Conservation (phyloP, 2,797 vertebrate genomes). For the Helarctos malayanus region DNA sequence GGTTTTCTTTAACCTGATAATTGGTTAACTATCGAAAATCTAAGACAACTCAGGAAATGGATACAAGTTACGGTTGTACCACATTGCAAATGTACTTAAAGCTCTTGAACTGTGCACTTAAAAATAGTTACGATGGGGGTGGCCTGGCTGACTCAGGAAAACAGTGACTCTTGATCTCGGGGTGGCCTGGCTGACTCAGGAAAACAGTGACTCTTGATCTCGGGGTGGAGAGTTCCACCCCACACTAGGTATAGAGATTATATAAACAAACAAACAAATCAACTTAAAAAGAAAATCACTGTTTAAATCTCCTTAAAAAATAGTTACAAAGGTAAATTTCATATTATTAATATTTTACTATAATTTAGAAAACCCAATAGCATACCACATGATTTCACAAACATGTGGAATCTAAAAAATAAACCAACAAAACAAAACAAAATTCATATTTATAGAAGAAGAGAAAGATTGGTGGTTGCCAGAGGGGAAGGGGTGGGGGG, state of each 20-base stretch:
- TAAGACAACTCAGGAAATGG: background rate
- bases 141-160: background rate
- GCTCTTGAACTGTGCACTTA: background rate
- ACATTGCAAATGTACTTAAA: background rate
- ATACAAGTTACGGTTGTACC: background rate
- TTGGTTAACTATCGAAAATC: background rate
- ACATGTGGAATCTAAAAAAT: background rate
- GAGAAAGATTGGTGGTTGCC: background rate
- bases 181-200: background rate
- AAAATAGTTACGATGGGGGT: background rate
- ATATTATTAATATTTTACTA: slow-evolving; percentile 42
- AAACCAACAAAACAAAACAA: background rate
- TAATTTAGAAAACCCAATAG: background rate
- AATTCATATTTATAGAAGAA: background rate
- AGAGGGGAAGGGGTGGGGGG: no score
- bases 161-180: background rate
- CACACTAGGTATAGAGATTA: background rate
- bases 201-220: background rate
- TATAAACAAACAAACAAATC: background rate
- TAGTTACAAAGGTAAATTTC: background rate
- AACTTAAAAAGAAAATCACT: background rate
- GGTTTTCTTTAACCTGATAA: slow-evolving; percentile 47
- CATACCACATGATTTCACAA: background rate
- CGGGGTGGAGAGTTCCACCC: background rate
- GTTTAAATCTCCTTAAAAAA: slow-evolving; percentile 37